Evolutionary conservation across 2,113 vertebrate genomes (phyloP).

Genomic region (Salvelinus fontinalis): DNA sequence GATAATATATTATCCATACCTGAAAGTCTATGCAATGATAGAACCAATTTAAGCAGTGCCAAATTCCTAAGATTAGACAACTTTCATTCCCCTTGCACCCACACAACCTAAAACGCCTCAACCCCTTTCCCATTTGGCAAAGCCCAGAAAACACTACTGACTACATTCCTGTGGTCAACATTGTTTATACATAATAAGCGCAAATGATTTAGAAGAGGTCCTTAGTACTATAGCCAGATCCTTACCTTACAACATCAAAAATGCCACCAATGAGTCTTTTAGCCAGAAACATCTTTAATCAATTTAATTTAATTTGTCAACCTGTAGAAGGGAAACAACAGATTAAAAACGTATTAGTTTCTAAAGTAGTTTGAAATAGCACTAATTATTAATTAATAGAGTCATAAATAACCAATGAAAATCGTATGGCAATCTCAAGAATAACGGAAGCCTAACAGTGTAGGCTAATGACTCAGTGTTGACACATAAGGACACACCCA

Average conservation of each 20-base stretch:
- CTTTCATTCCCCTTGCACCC: too few relatives aligned
- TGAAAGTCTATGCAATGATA: not conserved
- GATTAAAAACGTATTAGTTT: too few relatives aligned
- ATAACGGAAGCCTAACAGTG: too few relatives aligned
- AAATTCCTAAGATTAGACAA: too few relatives aligned
- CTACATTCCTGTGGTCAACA: not conserved
- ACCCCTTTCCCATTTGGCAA: too few relatives aligned
- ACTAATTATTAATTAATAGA: not conserved
- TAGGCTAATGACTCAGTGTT: too few relatives aligned
- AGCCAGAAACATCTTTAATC: slow-evolving; percentile 45
- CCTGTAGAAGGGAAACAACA: not conserved
- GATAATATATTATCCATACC: not conserved
- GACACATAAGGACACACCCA: too few relatives aligned
- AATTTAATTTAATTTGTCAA: not conserved
- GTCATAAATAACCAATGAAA: not conserved
- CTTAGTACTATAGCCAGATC: not conserved
- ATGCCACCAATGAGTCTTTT: slow-evolving; percentile 50
- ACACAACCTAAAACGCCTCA: too few relatives aligned
- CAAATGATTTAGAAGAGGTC: not conserved
- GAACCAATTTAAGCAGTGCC: not conserved
- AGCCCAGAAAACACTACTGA: not conserved
- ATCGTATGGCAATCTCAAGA: too few relatives aligned
- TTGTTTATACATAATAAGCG: too few relatives aligned
- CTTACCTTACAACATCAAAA: slow-evolving; percentile 57
- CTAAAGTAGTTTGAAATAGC: not conserved